Evolutionary conservation across 2,797 vertebrate genomes (phyloP), one percentile per base, ranked within the genome.

Genomic region (Brachymystax lenok): DNA sequence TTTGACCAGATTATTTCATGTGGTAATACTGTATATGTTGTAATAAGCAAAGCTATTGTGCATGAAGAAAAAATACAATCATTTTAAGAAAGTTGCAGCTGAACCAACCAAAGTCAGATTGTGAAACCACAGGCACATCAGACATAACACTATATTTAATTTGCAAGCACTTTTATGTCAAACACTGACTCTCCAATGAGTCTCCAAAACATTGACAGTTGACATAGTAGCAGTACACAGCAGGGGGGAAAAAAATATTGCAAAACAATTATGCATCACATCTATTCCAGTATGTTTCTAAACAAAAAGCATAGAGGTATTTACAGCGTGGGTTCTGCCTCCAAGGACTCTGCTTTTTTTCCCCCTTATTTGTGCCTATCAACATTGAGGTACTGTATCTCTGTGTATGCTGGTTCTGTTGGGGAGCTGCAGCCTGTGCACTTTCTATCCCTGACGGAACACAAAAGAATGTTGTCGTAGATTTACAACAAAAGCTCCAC

Each of bases 91-190:
- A 27, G 21, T 10, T 68, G 66, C 66, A 30, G 13, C 28, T 67
- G 28, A 33, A 67, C 28, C 14, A 71, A 28, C 50, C 70, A 50
- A 54, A 28, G 14, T 50, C 68, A 70, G 21, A 50, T 2, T 50
- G 24, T 19, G 10, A 52, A 70, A 72, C 2, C 3, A 50, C n/a
- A 73, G 40, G 54, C 61, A 51, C 19, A 40, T 46, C 28, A 21
- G 19, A 61, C 8, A 40, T 50, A 84, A 81, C n/a, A 85, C 51
- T 68, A 86, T 74, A 81, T 83, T 84, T 80, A 80, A 78, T 84
- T 73, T 51, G 77, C 71, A 77, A 79, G 66, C 76, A 24, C 64
- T 73, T 61, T 24, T 46, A 66, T 51, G 24, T 51, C 33, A 67
- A 68, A 52, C 70, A 71, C 21, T 10, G 46, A 71, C 76, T 73